phyloP scores from a whole-genome alignment of 2,888 invertebrate species.

The Patella caerulea region DNA sequence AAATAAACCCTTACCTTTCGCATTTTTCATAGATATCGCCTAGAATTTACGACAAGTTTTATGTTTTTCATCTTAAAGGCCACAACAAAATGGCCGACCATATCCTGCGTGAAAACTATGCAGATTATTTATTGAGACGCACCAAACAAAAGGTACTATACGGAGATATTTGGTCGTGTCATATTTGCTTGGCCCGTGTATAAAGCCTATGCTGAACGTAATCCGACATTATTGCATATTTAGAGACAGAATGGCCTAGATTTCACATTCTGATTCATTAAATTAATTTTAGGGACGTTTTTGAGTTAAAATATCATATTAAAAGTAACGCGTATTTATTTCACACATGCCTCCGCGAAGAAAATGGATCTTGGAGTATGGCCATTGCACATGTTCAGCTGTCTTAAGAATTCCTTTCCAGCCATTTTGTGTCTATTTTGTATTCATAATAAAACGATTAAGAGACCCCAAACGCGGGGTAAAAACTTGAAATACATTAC shows the following conservation, averaged over 20 bases:
- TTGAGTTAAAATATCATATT: conserved; percentile 17
- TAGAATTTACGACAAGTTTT: conserved; percentile 32
- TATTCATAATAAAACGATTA: background rate
- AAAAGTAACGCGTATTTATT: conserved; percentile 44
- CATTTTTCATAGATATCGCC: conserved; percentile 31
- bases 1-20: conserved; percentile 32
- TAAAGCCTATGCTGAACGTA: background rate
- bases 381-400: conserved; percentile 20
- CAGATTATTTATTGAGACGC: conserved; percentile 41
- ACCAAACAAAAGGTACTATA: conserved; percentile 32
- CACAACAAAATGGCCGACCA: conserved; percentile 44
- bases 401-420: conserved; percentile 18
- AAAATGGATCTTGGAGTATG: conserved; percentile 35
- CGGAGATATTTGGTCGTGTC: conserved; percentile 37
- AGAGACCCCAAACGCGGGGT: background rate
- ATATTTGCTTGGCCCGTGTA: conserved; percentile 13
- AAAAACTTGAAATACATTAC: conserved; percentile 11
- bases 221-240: background rate
- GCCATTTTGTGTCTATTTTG: conserved; percentile 17
- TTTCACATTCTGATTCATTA: background rate
- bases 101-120: conserved; percentile 41
- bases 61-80: conserved; percentile 39
- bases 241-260: background rate
- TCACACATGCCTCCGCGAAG: conserved; percentile 48
- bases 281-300: conserved; percentile 5